Percentiles rank a stretch among this genome's conserved stretches.
Evolutionary conservation across 2,888 invertebrate genomes (phyloP).

Genomic region (Drosophila nr. perissopoda): DNA sequence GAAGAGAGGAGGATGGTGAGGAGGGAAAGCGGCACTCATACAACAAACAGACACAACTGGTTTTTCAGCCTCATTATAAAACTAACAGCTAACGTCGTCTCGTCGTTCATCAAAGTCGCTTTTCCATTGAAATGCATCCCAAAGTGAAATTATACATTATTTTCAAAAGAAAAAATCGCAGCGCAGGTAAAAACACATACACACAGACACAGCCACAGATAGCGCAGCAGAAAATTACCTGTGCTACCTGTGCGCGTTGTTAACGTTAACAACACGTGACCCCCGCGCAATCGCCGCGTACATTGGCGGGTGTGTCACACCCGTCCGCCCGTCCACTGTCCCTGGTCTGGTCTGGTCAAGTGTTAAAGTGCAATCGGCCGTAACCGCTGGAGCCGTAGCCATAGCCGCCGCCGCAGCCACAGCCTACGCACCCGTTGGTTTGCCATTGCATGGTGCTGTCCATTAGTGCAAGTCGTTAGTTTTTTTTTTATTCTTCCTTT

Average conservation of each 20-base stretch:
- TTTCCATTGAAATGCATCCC: slow-evolving; percentile 71
- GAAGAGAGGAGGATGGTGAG: slow-evolving; percentile 20
- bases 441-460: slow-evolving; percentile 59
- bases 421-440: slow-evolving; percentile 43
- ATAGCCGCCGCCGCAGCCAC: not conserved
- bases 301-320: slow-evolving; percentile 51
- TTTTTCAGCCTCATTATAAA: slow-evolving; percentile 60
- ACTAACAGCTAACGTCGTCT: slow-evolving; percentile 37
- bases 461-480: slow-evolving; percentile 74
- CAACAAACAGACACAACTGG: slow-evolving; percentile 36
- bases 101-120: slow-evolving; percentile 53
- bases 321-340: not conserved
- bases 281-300: slow-evolving; percentile 47
- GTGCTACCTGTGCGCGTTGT: slow-evolving; percentile 62
- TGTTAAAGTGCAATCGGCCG: slow-evolving; percentile 78
- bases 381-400: slow-evolving; percentile 36
- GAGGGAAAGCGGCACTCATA: slow-evolving; percentile 22
- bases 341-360: slow-evolving; percentile 61
- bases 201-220: slow-evolving; percentile 9
- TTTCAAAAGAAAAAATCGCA: slow-evolving; percentile 67
- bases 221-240: slow-evolving; percentile 47
- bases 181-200: slow-evolving; percentile 57
- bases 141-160: slow-evolving; percentile 65
- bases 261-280: slow-evolving; percentile 74
- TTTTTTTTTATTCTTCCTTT: slow-evolving; percentile 10